Evolutionary conservation across 2,888 invertebrate species (phyloP).

Genomic region (Cremastinae sp.): DNA sequence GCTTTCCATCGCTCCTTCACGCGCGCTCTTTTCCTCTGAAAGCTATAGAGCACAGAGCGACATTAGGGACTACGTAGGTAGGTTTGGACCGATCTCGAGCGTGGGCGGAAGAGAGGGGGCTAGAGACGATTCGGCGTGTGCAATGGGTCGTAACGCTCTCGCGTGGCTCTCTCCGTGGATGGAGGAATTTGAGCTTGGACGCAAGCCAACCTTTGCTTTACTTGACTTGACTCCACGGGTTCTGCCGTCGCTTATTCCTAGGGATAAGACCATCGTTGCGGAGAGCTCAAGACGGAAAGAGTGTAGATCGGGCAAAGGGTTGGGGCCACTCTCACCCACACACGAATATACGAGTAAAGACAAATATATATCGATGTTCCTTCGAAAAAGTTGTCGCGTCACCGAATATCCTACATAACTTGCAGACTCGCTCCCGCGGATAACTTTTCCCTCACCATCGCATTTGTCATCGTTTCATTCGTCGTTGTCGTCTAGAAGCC

Average conservation of each 20-base stretch:
- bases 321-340: conserved; percentile 55
- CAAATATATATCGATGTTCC: conserved; percentile 75
- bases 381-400: conserved; percentile 77
- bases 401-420: conserved; percentile 74
- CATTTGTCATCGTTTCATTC: conserved; percentile 53
- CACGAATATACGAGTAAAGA: conserved; percentile 50
- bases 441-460: conserved; percentile 66
- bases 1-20: too few relatives aligned
- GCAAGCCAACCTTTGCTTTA: conserved; percentile 75
- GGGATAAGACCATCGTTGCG: conserved; percentile 53
- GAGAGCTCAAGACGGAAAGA: conserved; percentile 57
- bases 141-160: conserved; percentile 75
- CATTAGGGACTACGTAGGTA: conserved; percentile 71
- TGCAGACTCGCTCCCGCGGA: conserved; percentile 64
- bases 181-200: conserved; percentile 74
- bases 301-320: conserved; percentile 63
- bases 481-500: conserved; percentile 53
- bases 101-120: conserved; percentile 66
- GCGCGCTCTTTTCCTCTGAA: conserved; percentile 35
- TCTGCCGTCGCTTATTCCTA: conserved; percentile 48
- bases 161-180: conserved; percentile 65
- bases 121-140: conserved; percentile 77
- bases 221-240: conserved; percentile 72
- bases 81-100: conserved; percentile 71
- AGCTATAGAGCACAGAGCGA: conserved; percentile 63